phyloP scores from a whole-genome alignment of 2,797 vertebrate genomes.

The Chloroceryle inda region DNA sequence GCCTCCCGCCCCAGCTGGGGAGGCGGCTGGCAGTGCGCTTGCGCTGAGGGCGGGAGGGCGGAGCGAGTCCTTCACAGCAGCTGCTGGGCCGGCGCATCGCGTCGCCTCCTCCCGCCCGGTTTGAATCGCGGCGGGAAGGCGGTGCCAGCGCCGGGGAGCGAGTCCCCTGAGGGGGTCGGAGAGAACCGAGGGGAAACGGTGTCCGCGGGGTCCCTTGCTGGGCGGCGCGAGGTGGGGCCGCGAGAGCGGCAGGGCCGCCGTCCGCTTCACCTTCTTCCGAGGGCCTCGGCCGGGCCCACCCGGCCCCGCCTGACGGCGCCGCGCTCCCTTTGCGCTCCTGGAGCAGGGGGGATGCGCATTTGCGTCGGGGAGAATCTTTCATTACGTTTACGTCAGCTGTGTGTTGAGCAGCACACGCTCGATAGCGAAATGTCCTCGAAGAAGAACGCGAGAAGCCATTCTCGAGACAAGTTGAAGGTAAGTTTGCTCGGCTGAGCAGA shows the following conservation, averaged over 20 bases:
- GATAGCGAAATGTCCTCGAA: neutral
- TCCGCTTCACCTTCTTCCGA: neutral
- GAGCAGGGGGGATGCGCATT: no score
- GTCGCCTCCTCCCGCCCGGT: neutral
- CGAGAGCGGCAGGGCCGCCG: neutral
- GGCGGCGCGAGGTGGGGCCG: neutral
- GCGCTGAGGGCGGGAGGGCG: no score
- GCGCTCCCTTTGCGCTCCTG: neutral
- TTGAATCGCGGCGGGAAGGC: neutral
- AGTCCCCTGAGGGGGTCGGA: no score
- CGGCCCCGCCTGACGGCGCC: neutral
- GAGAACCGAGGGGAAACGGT: neutral
- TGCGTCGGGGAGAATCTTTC: fast-evolving
- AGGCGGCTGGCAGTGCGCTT: no score
- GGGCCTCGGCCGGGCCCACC: neutral
- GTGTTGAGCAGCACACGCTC: fast-evolving
- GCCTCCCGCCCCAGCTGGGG: no score
- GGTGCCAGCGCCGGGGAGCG: neutral
- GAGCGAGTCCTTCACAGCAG: neutral
- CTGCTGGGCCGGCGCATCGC: no score
- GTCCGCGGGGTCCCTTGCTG: neutral
- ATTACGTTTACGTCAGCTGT: fast-evolving
- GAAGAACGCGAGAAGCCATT: neutral
- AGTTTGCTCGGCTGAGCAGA: fast-evolving
- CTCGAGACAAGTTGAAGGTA: neutral